Evolutionary conservation across 2,888 invertebrate genomes (phyloP), one percentile per base, ranked within the genome.

Genomic region (Theretra japonica): DNA sequence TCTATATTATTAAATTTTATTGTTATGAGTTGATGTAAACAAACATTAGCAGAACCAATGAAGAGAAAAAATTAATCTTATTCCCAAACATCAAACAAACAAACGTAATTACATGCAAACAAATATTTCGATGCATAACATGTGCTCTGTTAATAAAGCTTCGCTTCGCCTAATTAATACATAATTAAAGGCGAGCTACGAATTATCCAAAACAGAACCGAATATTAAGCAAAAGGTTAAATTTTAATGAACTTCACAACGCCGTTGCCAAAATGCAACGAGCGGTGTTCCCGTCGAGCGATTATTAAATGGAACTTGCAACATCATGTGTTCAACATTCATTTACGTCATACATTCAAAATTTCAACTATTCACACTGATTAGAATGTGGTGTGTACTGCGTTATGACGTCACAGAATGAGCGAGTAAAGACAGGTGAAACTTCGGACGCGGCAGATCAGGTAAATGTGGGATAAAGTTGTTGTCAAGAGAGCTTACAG

Each of bases 181-280:
- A 72, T 78, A 79, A 79, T 80, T 77, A 78, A 59, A 72, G 74
- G 68, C 25, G 41, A 33, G 17, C 41, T 65, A 48, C 23, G 7
- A 62, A 62, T 58, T 81, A 80, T 73, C 77, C 74, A 73, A 79
- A 80, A 78, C 78, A 75, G 74, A 77, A 78, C 79, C 81, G 80
- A 80, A 85, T 82, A 82, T 82, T 76, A 80, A 81, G 79, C 78
- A 80, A 80, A 78, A 65, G 48, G 79, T 76, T 80, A 80, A 78
- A 84, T 85, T 87, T 84, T 86, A 86, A 87, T 86, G 85, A 85
- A 81, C 80, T 81, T 80, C 82, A 82, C 83, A 84, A 84, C 82
- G 82, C 73, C 75, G 72, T 78, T 76, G 81, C 77, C 81, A 82
- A 83, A 82, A 84, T 83, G 80, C 82, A 80, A 72, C 78, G 75